phyloP scores from a whole-genome alignment of 2,113 vertebrate species.

The Petromus typicus region DNA sequence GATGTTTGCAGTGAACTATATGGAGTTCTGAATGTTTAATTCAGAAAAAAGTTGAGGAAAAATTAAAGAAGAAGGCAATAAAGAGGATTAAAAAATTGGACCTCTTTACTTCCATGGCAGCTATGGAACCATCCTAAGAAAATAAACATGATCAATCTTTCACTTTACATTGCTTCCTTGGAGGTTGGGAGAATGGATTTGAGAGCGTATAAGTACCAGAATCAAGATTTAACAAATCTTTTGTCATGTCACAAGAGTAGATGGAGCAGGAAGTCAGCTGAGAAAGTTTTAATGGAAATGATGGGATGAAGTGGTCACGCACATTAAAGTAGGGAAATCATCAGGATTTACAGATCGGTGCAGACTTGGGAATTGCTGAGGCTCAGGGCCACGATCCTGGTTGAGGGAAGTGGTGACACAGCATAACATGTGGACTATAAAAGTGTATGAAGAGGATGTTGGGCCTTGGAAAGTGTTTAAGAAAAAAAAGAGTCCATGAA shows the following conservation, averaged over 20 bases:
- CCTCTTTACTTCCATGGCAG: neutral
- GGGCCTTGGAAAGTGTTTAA: no score
- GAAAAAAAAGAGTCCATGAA: neutral
- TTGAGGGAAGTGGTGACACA: neutral
- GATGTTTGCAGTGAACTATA: neutral
- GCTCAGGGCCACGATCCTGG: neutral
- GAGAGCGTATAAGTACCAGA: neutral
- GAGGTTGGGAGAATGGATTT: neutral
- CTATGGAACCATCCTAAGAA: neutral
- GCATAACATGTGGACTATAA: neutral
- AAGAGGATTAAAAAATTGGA: neutral
- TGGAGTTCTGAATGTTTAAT: neutral
- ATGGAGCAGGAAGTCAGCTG: neutral
- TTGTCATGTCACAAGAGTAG: neutral
- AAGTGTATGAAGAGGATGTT: neutral
- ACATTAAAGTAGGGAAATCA: neutral
- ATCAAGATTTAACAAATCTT: neutral
- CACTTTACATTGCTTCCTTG: neutral
- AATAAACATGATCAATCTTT: neutral
- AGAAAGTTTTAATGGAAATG: neutral
- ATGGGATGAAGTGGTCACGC: neutral
- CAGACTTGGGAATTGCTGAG: neutral
- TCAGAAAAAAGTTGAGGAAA: neutral
- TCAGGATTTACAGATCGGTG: neutral
- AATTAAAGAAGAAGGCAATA: neutral